A percentile compares a stretch with the other conserved stretches of the same genome.
Evolutionary conservation across 2,113 vertebrate genomes (phyloP).

Genomic region (Elaphurus davidianus): DNA sequence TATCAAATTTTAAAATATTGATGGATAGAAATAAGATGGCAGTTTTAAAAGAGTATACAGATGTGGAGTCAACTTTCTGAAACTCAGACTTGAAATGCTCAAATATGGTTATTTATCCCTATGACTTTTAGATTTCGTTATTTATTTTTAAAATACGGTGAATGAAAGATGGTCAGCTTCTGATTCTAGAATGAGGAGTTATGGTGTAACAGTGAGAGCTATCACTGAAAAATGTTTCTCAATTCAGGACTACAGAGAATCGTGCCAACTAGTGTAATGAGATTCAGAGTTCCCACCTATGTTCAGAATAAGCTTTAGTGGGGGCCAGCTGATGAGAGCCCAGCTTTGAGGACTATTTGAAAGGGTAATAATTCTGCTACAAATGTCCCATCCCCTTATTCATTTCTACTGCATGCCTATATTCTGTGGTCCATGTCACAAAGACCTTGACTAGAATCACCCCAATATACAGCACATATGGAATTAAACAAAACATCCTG

Average conservation of each 20-base stretch:
- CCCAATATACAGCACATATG: neutral
- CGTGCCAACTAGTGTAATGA: neutral
- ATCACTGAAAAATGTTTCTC: neutral
- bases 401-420: neutral
- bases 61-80: neutral
- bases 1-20: conserved; percentile 74
- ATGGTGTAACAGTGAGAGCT: neutral
- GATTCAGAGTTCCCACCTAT: neutral
- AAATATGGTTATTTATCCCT: neutral
- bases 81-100: neutral
- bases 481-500: neutral
- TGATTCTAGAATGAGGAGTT: neutral
- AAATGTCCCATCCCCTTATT: neutral
- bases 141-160: neutral
- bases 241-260: neutral
- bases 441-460: neutral
- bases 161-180: neutral
- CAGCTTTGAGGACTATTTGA: neutral
- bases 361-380: neutral
- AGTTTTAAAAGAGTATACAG: neutral
- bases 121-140: neutral
- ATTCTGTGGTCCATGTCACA: neutral
- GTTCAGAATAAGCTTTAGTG: neutral
- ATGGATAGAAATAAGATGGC: conserved; percentile 67
- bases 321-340: neutral